A percentile compares a stretch with the other conserved stretches of the same genome.
These are phyloP conservation scores for Tapera naevia DNA, from an alignment of 2,797 vertebrate species.

Conservation along the genomic window DNA sequence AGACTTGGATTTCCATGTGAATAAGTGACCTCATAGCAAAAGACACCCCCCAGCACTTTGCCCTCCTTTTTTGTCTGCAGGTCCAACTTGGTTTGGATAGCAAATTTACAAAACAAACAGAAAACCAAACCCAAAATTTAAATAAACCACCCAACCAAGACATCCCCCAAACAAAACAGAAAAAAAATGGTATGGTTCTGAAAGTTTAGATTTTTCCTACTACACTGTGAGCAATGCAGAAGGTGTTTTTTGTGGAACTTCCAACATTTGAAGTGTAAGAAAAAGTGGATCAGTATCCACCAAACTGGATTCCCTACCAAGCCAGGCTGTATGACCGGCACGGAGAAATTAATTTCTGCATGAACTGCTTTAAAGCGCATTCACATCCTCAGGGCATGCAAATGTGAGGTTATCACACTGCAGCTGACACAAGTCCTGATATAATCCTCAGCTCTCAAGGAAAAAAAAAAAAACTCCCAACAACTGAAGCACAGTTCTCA, in stretches of 20 bases:
- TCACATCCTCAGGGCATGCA: slow-evolving; percentile 41
- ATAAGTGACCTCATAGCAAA: neutral
- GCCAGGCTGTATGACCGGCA: neutral
- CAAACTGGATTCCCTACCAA: neutral
- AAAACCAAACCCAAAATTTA: neutral
- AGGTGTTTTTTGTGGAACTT: neutral
- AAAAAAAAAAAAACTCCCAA: neutral
- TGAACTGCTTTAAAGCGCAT: slow-evolving; percentile 1
- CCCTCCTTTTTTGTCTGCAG: neutral
- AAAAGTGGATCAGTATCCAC: neutral
- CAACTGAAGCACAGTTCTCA: neutral
- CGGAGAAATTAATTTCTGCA: slow-evolving; percentile 31
- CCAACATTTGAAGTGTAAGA: neutral
- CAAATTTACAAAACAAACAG: neutral
- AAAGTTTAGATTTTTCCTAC: neutral
- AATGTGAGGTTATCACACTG: slow-evolving; percentile 4
- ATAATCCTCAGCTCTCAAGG: neutral
- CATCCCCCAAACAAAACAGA: neutral
- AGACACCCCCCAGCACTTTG: neutral
- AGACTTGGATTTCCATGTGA: neutral
- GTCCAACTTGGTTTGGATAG: neutral
- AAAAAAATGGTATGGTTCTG: neutral
- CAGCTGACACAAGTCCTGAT: slow-evolving; percentile 17
- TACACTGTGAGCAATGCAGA: fast-evolving
- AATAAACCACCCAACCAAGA: neutral